Evolutionary conservation across 2,797 vertebrate species (phyloP).

Genomic region (Acropternis orthonyx): DNA sequence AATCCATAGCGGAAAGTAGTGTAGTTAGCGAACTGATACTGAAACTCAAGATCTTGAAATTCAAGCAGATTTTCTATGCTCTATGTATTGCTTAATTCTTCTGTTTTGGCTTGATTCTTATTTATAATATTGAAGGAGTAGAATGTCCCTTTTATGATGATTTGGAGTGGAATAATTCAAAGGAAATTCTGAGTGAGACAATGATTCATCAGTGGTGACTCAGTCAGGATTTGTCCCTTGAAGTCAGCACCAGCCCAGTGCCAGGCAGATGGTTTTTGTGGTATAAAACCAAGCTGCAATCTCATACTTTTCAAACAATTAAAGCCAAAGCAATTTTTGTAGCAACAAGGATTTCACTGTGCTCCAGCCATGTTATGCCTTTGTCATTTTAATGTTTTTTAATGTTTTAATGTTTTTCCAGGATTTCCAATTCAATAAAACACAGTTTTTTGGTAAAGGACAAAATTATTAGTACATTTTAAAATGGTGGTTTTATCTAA

Average conservation of each 20-base stretch:
- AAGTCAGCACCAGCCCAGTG: not conserved
- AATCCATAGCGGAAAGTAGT: not conserved
- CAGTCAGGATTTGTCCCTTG: not conserved
- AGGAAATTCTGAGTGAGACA: slow-evolving; percentile 36
- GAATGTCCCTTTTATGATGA: not conserved
- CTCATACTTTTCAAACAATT: not conserved
- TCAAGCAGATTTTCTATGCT: not conserved
- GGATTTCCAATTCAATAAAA: not conserved
- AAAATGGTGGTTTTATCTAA: not conserved
- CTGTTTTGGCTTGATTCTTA: not conserved
- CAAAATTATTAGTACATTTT: not conserved
- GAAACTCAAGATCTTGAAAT: not conserved
- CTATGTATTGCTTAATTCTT: not conserved
- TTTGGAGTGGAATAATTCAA: not conserved
- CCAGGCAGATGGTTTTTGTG: not conserved
- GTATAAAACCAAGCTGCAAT: not conserved
- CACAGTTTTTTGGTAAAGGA: not conserved
- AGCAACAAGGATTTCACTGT: not conserved
- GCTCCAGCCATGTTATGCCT: not conserved
- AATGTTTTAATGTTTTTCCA: not conserved
- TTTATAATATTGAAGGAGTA: not conserved
- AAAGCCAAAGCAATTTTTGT: not conserved
- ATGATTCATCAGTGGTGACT: slow-evolving; percentile 10
- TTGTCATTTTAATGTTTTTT: not conserved
- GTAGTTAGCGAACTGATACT: not conserved